Base-by-base conservation (phyloP, 2,113 vertebrate species). In the Odontophorus gujanensis region DNA sequence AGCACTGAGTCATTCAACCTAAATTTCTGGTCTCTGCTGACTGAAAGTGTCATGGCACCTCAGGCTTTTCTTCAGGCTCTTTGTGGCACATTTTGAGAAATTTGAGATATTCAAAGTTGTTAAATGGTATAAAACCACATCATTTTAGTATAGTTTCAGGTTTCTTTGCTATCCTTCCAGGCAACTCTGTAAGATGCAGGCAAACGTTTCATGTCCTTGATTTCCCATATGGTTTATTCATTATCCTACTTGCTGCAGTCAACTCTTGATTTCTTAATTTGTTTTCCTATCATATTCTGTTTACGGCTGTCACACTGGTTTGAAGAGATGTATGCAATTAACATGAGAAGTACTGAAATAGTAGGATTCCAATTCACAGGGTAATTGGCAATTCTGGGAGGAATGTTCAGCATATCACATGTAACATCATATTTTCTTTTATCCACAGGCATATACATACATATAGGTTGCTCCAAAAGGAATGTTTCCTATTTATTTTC, bases 81-180 rank as follows among this genome's bases (percentile, higher is more conserved):
- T 20, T 53, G 61, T 78, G 76, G 69, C 40, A 57, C 89, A 38
- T 68, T 95, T 86, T 83, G 65, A 87, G 65, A 91, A 88, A 83
- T 88, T 76, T 63, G 28, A 78, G 79, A 92, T 71, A 92, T 95
- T 95, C 38, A 61, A 48, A 51, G 20, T 65, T 81, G 34, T 32
- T 91, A 40, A 69, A 51, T 15, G 19, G 25, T 43, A 36, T 26
- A 83, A 95, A 91, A 63, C 20, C 38, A 57, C 80, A 40, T 12
- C 22, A 65, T 73, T 81, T 91, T 89, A 72, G 15, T 51, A 34
- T 4, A 57, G 57, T 91, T 87, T 93, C 89, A 65, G 26, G 43
- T 94, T 97, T 95, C 85, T 53, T 14, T 94, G 57, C 30, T 88
- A 85, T 68, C 34, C 34, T 85, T 91, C 59, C 81, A 91, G 62